Evolutionary conservation across 2,797 vertebrate genomes (phyloP).

Genomic region (Squalus acanthias): DNA sequence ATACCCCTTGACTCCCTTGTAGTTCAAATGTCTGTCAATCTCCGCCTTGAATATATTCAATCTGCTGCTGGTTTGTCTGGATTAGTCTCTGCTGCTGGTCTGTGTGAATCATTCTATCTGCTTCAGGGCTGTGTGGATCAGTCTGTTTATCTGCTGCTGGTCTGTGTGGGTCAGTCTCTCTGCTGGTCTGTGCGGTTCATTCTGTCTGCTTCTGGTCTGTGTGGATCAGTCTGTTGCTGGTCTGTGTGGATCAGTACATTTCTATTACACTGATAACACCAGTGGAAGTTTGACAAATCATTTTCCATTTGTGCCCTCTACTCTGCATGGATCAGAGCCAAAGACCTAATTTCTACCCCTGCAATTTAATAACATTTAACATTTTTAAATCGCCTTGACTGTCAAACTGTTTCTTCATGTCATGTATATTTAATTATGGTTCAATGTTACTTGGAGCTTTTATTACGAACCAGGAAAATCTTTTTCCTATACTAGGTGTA

Average conservation of each 20-base stretch:
- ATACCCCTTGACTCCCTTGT: too few relatives aligned
- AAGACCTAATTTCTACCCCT: not conserved
- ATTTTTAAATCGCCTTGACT: not conserved
- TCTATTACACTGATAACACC: not conserved
- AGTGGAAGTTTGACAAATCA: not conserved
- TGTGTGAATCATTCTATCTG: not conserved
- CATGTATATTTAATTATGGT: not conserved
- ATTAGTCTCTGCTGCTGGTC: not conserved
- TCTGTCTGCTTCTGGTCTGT: not conserved
- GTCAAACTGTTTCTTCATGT: not conserved
- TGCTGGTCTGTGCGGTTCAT: not conserved
- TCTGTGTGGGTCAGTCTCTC: not conserved
- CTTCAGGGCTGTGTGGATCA: not conserved
- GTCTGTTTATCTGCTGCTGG: not conserved
- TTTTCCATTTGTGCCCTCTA: not conserved
- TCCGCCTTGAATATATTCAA: not conserved
- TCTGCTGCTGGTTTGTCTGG: not conserved
- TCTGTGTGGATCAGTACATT: not conserved
- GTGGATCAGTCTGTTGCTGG: not conserved
- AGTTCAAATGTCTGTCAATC: too few relatives aligned
- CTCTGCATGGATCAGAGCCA: not conserved
- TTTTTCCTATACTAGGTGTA: not conserved
- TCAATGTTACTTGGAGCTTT: not conserved
- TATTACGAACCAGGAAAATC: conserved; percentile 5
- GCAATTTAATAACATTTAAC: not conserved